Evolutionary conservation across 1,140 invertebrate species (phyloP).

Genomic region (Drosophila littoralis): DNA sequence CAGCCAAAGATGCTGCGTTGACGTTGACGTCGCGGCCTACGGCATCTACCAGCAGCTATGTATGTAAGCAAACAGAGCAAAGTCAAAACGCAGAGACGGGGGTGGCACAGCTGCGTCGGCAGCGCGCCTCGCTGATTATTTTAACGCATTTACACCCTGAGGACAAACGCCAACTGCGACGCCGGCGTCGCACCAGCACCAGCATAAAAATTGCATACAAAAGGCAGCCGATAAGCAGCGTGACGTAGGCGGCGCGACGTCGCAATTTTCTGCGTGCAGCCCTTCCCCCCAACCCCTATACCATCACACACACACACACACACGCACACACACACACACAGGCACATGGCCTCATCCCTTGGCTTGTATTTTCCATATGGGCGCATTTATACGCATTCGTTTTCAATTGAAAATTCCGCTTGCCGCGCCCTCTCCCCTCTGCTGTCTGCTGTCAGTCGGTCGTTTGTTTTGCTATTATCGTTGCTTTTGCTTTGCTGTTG

Average conservation of each 20-base stretch:
- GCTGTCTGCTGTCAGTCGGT: constrained; percentile 24
- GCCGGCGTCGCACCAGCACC: constrained; percentile 49
- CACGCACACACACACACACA: not conserved
- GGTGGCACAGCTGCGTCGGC: constrained; percentile 43
- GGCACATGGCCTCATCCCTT: constrained; percentile 14
- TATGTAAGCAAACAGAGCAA: constrained; percentile 15
- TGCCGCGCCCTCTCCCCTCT: not conserved
- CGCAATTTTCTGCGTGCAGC: constrained; percentile 47
- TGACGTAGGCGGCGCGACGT: constrained; percentile 31
- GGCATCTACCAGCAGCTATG: constrained; percentile 17
- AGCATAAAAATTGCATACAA: constrained; percentile 64
- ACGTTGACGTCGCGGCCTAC: constrained; percentile 5
- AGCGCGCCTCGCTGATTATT: constrained; percentile 39
- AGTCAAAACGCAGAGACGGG: constrained; percentile 5
- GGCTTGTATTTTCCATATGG: constrained; percentile 72
- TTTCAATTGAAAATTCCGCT: constrained; percentile 73
- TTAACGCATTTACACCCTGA: constrained; percentile 68
- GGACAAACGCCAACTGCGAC: constrained; percentile 26
- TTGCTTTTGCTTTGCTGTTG: constrained; percentile 44
- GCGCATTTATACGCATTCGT: constrained; percentile 76
- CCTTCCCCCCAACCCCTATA: not conserved
- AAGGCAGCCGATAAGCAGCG: constrained; percentile 49
- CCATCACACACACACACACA: not conserved
- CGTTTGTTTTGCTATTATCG: constrained; percentile 71
- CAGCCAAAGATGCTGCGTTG: constrained; percentile 15